A percentile compares a stretch with the other conserved stretches of the same genome.
These are phyloP conservation scores for Plecturocebus donacophilus DNA, from an alignment of 2,113 vertebrate genomes.

Conservation along the genomic window DNA sequence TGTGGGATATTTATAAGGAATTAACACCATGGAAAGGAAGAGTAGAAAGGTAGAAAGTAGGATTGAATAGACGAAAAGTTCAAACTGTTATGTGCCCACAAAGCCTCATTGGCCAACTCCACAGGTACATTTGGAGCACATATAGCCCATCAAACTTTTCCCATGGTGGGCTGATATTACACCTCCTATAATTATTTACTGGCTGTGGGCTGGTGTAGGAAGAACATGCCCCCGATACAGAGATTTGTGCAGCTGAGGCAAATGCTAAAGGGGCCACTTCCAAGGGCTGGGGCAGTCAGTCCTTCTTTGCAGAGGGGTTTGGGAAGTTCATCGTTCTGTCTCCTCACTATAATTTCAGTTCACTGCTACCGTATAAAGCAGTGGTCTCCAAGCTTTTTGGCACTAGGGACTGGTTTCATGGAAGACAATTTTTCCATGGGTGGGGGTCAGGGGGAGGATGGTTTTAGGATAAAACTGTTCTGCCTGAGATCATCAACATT, in stretches of 20 bases:
- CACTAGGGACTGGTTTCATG: no score
- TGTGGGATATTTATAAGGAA: background rate
- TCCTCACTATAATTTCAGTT: background rate
- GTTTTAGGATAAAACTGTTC: no score
- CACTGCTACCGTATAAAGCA: background rate
- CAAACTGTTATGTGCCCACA: background rate
- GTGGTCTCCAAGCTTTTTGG: no score
- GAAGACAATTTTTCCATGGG: no score
- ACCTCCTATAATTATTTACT: background rate
- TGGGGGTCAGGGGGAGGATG: no score
- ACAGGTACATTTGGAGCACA: background rate
- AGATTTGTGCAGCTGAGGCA: background rate
- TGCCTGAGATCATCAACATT: no score
- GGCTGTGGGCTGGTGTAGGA: background rate
- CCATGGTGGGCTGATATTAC: background rate
- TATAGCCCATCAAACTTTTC: background rate
- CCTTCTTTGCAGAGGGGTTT: background rate
- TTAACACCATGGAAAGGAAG: background rate
- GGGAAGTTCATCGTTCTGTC: background rate
- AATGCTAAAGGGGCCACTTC: background rate
- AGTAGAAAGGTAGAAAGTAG: background rate
- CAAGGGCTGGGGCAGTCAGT: background rate
- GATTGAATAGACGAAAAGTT: background rate
- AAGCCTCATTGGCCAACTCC: background rate
- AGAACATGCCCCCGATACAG: no score